Evolutionary conservation across 1,140 invertebrate species (phyloP), one percentile per base, ranked within the genome.

Genomic region (Cepaea nemoralis): DNA sequence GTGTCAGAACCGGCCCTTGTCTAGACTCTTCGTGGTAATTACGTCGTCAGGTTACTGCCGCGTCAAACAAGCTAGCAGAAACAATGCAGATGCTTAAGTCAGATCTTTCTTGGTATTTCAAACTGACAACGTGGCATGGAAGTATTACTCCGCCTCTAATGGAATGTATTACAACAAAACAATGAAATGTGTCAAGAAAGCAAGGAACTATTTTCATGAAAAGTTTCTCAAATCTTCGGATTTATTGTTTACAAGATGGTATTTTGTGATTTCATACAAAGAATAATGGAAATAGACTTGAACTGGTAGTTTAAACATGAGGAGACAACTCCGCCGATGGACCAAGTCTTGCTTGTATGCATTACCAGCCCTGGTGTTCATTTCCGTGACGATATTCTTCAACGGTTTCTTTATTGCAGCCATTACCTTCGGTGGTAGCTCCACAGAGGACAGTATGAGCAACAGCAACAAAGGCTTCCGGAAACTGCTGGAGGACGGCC

Each of bases 401-500:
- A 85, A 85, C 74, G 79, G 76, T 22, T 74, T 77, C 33, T 70
- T 86, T 40, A 85, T 83, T 82, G 81, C 82, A 6, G 35, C 79
- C 55, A 48, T 85, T n/a, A 80, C 45, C 55, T 69, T 77, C 24
- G 82, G 80, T 35, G 71, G 33, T 27, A 24, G 77, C 5, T 80
- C 70, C 0, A 70, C 82, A 5, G 81, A 82, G 69, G 78, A 83
- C 59, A 42, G 77, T 66, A 82, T 77, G 48, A 67, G 31, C 12
- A n/a, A 39, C 73, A 59, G 84, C 63, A 82, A 77, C 22, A 77
- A 76, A 55, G 83, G 86, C 50, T 81, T 85, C 67, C 79, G 86
- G 2, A 87, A 87, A 82, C 83, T 87, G 14, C 74, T 87, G 31
- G 86, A 86, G 67, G 83, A 87, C 1, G 75, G 37, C 27, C 73